These are phyloP conservation scores for Cephus spinipes DNA, from an alignment of 2,888 invertebrate genomes.

Conservation along the genomic window DNA sequence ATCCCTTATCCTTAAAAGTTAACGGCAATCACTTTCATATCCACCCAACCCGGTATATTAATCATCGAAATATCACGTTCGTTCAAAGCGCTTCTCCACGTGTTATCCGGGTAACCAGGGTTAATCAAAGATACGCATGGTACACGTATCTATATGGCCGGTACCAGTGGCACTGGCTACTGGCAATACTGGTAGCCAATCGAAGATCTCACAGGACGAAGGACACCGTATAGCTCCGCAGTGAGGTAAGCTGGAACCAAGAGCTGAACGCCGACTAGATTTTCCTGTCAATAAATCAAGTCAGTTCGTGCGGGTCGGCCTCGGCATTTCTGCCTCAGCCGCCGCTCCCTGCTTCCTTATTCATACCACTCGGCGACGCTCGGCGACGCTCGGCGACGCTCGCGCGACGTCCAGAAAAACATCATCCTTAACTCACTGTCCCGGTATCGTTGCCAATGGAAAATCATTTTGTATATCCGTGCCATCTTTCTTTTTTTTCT, in stretches of 20 bases:
- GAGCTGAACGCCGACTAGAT: slow-evolving; percentile 60
- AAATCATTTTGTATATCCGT: too few species aligned
- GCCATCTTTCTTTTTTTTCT: not conserved
- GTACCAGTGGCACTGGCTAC: not conserved
- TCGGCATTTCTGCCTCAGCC: slow-evolving; percentile 59
- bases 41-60: not conserved
- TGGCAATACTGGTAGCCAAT: not conserved
- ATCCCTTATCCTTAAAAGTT: not conserved
- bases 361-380: slow-evolving; percentile 40
- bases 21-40: not conserved
- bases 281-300: slow-evolving; percentile 67
- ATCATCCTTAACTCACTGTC: slow-evolving; percentile 19
- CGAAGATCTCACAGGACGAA: slow-evolving; percentile 8
- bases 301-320: slow-evolving; percentile 50
- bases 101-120: not conserved
- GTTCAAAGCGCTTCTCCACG: not conserved
- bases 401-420: slow-evolving; percentile 40
- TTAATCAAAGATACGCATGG: not conserved
- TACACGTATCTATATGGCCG: not conserved
- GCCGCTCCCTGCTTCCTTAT: slow-evolving; percentile 59
- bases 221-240: slow-evolving; percentile 22
- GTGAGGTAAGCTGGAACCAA: slow-evolving; percentile 49
- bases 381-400: slow-evolving; percentile 30
- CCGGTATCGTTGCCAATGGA: too few species aligned
- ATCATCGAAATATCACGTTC: not conserved